Percentiles rank a stretch among this genome's conserved stretches.
Conservation (phyloP, 2,113 vertebrate genomes). For the Aegithalos caudatus region DNA sequence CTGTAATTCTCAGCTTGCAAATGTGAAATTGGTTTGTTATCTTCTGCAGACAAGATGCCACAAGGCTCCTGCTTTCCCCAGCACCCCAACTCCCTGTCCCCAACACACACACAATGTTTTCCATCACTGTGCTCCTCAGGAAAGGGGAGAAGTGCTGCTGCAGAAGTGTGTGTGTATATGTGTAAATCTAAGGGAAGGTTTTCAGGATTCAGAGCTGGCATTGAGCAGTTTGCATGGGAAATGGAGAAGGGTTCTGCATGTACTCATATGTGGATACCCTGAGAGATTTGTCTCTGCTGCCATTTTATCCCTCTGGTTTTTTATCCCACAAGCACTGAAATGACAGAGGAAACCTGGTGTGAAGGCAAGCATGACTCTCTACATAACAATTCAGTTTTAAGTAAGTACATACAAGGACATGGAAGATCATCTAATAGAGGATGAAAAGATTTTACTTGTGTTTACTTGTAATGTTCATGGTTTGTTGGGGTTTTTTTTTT, state of each 20-base stretch:
- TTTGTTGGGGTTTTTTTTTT: not conserved
- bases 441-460: not conserved
- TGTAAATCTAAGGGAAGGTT: not conserved
- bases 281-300: not conserved
- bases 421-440: not conserved
- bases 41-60: slow-evolving; percentile 18
- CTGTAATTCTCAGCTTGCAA: slow-evolving; percentile 39
- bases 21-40: slow-evolving; percentile 28
- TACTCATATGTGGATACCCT: not conserved
- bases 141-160: not conserved
- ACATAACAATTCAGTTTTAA: not conserved
- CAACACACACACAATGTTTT: not conserved
- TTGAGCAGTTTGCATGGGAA: not conserved
- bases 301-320: not conserved
- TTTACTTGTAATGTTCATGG: not conserved
- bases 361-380: not conserved
- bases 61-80: not conserved
- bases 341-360: not conserved
- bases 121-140: not conserved
- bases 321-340: not conserved
- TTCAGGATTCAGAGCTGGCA: not conserved
- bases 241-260: not conserved
- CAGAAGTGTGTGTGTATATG: not conserved
- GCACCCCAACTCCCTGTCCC: not conserved
- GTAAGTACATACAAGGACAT: not conserved